Evolutionary conservation across 2,797 vertebrate species (phyloP).

Genomic region (Hylomyscus alleni): DNA sequence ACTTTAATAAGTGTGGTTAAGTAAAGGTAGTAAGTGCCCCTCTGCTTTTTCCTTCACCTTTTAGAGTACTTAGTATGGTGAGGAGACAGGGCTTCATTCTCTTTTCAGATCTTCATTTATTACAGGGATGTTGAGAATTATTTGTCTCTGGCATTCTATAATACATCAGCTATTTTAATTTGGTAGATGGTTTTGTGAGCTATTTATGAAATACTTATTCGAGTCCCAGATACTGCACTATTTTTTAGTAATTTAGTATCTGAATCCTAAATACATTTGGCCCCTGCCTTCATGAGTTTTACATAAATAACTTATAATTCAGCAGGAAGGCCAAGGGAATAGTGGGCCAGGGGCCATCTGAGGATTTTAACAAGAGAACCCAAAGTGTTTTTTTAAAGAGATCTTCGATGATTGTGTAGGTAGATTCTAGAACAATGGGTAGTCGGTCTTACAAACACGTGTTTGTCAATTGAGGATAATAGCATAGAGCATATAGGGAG

Average conservation of each 20-base stretch:
- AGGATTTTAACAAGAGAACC: background rate
- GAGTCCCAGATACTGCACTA: background rate
- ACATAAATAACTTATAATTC: constrained; percentile 36
- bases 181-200: constrained; percentile 40
- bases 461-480: constrained; percentile 24
- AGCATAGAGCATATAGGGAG: background rate
- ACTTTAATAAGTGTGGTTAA: background rate
- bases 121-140: constrained; percentile 45
- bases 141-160: constrained; percentile 25
- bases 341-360: background rate
- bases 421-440: background rate
- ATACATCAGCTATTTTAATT: constrained; percentile 2
- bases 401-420: background rate
- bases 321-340: background rate
- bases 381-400: constrained; percentile 8
- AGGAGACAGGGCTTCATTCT: background rate
- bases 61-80: constrained; percentile 8
- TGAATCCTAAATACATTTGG: constrained; percentile 7
- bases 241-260: constrained; percentile 6
- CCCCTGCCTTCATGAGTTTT: background rate
- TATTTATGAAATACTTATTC: constrained; percentile 58
- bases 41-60: constrained; percentile 51
- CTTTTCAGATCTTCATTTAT: constrained; percentile 40
- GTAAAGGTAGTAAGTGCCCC: background rate
- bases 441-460: constrained; percentile 29